phyloP scores from a whole-genome alignment of 2,888 invertebrate genomes.

The Netelia fuscicornis region DNA sequence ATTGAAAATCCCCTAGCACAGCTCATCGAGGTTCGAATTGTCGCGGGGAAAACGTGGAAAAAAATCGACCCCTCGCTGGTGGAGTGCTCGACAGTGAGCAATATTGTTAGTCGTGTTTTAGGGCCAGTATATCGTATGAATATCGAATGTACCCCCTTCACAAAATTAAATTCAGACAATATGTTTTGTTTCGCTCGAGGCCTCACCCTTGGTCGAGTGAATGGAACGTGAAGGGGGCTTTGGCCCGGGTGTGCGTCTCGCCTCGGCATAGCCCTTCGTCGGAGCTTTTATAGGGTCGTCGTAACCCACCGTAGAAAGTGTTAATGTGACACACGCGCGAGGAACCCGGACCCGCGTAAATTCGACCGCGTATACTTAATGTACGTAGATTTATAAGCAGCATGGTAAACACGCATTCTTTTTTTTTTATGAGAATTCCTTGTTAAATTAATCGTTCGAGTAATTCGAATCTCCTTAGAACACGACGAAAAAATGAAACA shows the following conservation, averaged over 20 bases:
- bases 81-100: conserved; percentile 29
- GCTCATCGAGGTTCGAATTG: conserved; percentile 45
- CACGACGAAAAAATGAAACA: no score
- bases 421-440: not conserved
- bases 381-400: not conserved
- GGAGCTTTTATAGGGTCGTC: conserved; percentile 31
- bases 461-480: no score
- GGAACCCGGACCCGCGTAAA: conserved; percentile 12
- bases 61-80: conserved; percentile 46
- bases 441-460: no score
- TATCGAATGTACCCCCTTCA: conserved; percentile 82
- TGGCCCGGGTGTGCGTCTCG: conserved; percentile 23
- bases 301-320: conserved; percentile 18
- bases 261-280: conserved; percentile 23
- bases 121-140: conserved; percentile 81
- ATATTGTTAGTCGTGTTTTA: conserved; percentile 81
- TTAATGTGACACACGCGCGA: conserved; percentile 48
- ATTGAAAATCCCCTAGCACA: not conserved
- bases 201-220: conserved; percentile 73
- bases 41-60: conserved; percentile 19
- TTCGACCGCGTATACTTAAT: conserved; percentile 21
- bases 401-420: no score
- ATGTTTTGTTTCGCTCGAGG: conserved; percentile 83
- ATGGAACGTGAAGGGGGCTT: conserved; percentile 35
- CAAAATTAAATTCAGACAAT: conserved; percentile 85